Base-by-base conservation (phyloP, 2,113 vertebrate genomes). In the Lanius ludovicianus region DNA sequence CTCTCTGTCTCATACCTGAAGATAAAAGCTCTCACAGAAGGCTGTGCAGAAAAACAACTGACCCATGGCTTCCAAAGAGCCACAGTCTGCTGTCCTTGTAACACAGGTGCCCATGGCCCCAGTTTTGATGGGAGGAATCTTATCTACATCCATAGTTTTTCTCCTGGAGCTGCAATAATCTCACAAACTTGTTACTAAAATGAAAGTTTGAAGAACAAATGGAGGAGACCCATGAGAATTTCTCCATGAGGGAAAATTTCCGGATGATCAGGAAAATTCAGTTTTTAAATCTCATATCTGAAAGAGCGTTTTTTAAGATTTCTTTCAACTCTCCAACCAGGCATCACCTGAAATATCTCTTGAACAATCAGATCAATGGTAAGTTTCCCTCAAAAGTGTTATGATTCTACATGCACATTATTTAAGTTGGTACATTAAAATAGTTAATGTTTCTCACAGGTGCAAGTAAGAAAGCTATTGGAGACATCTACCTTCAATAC, bases 11-110 rank as follows among this genome's bases (percentile, higher is more conserved):
- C 24, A 7, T 13, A n/a, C 14, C 4, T 7, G 6, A 92, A 92
- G 30, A 47, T 59, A 60, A 13, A 73, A 14, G 3, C 2, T 44
- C 21, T 80, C 64, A 9, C 53, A 85, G 59, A 76, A 53, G n/a
- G 10, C 8, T 64, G 10, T 35, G 35, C 13, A 90, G 53, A 37
- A 23, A 24, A 68, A 15, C 4, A 68, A 15, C 4, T 33, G 35
- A 67, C 7, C 21, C 19, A 2, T 41, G n/a, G 31, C 37, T 93
- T 77, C 49, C 55, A 81, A 64, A 68, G 3, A 65, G 15, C 11
- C 41, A 56, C 23, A 28, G 3, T 35, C 0, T 87, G 62, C 44
- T 76, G 13, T 60, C 24, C 28, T 19, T 2, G 1, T 15, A 47
- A 39, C 3, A 4, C 18, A 31, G 9, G 19, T 33, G 9, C 37